phyloP scores from a whole-genome alignment of 2,113 vertebrate genomes.

The Sander vitreus region DNA sequence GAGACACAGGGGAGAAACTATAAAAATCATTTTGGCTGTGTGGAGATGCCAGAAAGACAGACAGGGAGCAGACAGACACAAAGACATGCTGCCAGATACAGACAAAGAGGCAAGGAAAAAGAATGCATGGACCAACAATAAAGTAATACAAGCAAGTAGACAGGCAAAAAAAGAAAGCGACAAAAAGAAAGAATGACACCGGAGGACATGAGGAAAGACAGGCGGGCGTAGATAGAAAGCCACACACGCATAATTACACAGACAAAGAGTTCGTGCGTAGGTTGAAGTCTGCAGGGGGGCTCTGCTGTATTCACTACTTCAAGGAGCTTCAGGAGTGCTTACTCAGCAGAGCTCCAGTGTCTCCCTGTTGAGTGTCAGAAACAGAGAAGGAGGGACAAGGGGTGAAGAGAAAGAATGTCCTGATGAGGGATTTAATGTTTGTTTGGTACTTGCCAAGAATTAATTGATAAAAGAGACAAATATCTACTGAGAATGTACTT shows the following conservation, averaged over 20 bases:
- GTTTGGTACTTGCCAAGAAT: constrained; percentile 6
- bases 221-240: not conserved
- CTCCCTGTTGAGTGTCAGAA: constrained; percentile 42
- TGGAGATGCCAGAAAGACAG: constrained; percentile 61
- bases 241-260: constrained; percentile 26
- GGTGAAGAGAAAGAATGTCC: constrained; percentile 12
- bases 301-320: constrained; percentile 50
- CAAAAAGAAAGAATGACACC: constrained; percentile 21
- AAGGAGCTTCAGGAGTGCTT: constrained; percentile 45
- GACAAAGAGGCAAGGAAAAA: constrained; percentile 56
- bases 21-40: constrained; percentile 61
- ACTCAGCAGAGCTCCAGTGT: constrained; percentile 62
- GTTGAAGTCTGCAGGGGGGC: constrained; percentile 57
- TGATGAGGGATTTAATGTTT: constrained; percentile 4
- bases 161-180: not conserved
- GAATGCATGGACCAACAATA: constrained; percentile 36
- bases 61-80: constrained; percentile 49
- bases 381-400: not conserved
- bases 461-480: not conserved
- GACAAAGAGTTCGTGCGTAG: constrained; percentile 54
- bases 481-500: not conserved
- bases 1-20: constrained; percentile 62
- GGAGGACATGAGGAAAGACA: constrained; percentile 50
- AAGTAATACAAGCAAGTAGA: constrained; percentile 33
- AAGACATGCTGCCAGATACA: constrained; percentile 49